These are phyloP conservation scores for Barnardius zonarius DNA, from an alignment of 2,113 vertebrate species.

Conservation along the genomic window DNA sequence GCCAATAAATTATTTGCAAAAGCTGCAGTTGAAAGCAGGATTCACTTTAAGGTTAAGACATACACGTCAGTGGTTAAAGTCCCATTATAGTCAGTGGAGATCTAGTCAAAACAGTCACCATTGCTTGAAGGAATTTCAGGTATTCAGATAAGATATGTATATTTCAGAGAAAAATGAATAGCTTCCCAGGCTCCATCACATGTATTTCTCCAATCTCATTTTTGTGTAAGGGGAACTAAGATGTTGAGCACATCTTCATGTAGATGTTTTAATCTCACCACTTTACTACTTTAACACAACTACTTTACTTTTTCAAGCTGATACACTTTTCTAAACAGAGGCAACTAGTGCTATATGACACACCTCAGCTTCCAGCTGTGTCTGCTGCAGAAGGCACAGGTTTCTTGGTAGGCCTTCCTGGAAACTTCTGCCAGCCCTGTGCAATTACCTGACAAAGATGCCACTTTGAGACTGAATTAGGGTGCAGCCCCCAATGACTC, in stretches of 20 bases:
- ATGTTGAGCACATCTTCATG: background rate
- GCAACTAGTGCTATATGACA: background rate
- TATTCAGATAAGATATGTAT: background rate
- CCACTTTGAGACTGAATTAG: background rate
- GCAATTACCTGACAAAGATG: background rate
- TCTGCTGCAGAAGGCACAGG: background rate
- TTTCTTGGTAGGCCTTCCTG: background rate
- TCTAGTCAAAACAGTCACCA: background rate
- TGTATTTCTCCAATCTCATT: background rate
- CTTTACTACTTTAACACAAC: background rate
- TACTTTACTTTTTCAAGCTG: background rate
- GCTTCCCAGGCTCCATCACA: background rate
- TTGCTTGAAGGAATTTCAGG: background rate
- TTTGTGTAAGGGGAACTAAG: background rate
- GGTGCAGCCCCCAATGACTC: background rate
- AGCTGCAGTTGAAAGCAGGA: background rate
- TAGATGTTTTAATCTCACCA: background rate
- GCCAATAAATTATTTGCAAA: background rate
- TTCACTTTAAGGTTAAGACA: background rate
- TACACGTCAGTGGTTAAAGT: background rate
- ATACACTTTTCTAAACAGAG: background rate
- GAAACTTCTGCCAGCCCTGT: background rate
- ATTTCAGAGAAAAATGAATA: background rate
- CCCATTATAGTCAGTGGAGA: background rate
- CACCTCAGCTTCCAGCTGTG: background rate